Evolutionary conservation across 2,797 vertebrate genomes (phyloP), one percentile per base, ranked within the genome.

Genomic region (Galago senegalensis): DNA sequence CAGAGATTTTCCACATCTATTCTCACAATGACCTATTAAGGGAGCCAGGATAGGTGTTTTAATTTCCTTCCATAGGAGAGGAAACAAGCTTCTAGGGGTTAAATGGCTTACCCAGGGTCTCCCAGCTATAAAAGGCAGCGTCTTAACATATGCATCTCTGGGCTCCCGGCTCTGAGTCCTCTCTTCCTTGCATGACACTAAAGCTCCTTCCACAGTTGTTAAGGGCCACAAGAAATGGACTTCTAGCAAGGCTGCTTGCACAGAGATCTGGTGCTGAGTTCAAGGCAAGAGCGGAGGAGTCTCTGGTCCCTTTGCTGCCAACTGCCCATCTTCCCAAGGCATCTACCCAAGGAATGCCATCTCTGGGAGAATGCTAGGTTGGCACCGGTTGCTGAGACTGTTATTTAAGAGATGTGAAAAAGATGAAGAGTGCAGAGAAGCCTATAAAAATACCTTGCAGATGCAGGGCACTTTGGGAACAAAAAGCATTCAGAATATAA

Each of bases 11-110:
- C 80, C 61, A n/a, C 61, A 80, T 81, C n/a, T 61, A 60, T 87
- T 85, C 87, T 87, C 60, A 58, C 34, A 67, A 29, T 34, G 65
- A 16, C 49, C 84, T 49, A 17, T 76, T 85, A 61, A 93, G 93
- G 37, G 25, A 60, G 81, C 43, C 37, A 89, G 75, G 60, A 7
- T 79, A 69, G 69, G 14, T 85, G 49, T 81, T 80, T 95, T 91
- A 80, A 56, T 91, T 95, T 97, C 94, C 43, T 88, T 84, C 89
- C 82, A 65, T 31, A 53, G 84, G 77, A 73, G n/a, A 87, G 83
- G 77, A 95, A 93, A 86, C 8, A 69, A 89, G 40, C 86, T 91
- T 80, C 43, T 65, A 61, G 89, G 96, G 87, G 91, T 73, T 93
- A 79, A 96, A n/a, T 46, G 76, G 75, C 65, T 91, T 23, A 14